Percentiles rank a stretch among this genome's conserved stretches.
These are phyloP conservation scores for Chaetorhynchus papuensis DNA, from an alignment of 2,113 vertebrate species.

Conservation along the genomic window DNA sequence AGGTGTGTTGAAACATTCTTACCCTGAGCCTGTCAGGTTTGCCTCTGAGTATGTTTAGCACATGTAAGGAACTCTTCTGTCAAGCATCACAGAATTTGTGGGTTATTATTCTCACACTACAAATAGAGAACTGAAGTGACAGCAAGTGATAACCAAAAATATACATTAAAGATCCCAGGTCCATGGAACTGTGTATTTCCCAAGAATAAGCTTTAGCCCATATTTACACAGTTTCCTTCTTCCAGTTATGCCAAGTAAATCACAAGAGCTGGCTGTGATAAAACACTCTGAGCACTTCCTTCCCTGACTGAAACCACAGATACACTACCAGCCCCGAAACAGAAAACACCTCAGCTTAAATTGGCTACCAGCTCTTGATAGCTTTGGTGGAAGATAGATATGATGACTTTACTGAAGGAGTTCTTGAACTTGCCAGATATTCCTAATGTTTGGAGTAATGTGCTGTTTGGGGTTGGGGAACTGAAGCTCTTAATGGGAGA, in stretches of 20 bases:
- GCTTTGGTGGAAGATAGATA: background rate
- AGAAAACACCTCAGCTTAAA: background rate
- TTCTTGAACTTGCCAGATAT: background rate
- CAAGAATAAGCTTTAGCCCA: background rate
- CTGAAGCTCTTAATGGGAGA: background rate
- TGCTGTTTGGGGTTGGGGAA: background rate
- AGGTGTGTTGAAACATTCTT: background rate
- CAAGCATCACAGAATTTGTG: background rate
- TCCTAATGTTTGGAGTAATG: background rate
- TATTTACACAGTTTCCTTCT: constrained; percentile 3
- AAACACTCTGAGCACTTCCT: background rate
- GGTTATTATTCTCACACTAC: background rate
- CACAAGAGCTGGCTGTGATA: background rate
- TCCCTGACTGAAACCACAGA: constrained; percentile 1
- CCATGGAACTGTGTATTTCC: background rate
- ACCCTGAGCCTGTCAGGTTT: background rate
- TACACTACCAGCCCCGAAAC: background rate
- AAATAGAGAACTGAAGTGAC: background rate
- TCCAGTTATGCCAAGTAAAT: constrained; percentile 8
- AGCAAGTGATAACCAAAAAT: background rate
- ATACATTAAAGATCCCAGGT: background rate
- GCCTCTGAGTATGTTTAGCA: background rate
- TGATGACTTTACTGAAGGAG: background rate
- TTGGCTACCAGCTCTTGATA: background rate
- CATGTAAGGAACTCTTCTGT: background rate